Evolutionary conservation across 1,140 invertebrate species (phyloP), one percentile per base, ranked within the genome.

Genomic region (Solenopsis invicta): DNA sequence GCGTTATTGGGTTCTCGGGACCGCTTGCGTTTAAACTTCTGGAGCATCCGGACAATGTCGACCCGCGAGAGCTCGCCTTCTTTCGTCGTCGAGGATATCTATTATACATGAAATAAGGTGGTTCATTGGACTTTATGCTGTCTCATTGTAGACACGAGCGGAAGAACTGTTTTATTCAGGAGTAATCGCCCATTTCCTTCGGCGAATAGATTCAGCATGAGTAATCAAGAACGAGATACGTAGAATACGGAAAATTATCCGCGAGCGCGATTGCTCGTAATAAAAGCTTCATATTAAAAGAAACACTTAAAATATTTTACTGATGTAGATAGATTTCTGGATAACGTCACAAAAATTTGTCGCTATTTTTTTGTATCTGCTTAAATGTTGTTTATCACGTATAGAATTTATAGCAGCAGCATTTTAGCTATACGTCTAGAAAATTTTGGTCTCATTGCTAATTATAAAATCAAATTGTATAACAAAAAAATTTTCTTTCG

Each of bases 111-210:
- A 71, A 61, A 61, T 56, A 62, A 81, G 50, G 59, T 61, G 59
- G 78, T 72, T 81, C 52, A 41, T 81, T 45, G 66, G 48, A 56
- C 48, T 45, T 72, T 34, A 29, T 56, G 16, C 45, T 56, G 66
- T 45, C 21, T 81, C 78, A 24, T 37, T 37, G 34, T 56, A 18
- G 50, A 56, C 13, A 45, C 50, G 62, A 56, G 54, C 34, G 66
- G 45, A 81, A 72, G 66, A 13, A 72, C 37, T 72, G 50, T 81
- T 81, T 81, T 81, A 81, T 81, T 72, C 66, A 81, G 9, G 59
- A 81, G 66, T 54, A 81, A 81, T 81, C 67, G 50, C 16, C 48
- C 50, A 41, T 71, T 81, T 72, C 50, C 78, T 71, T 45, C 66
- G 50, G 21, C 18, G 37, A 64, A 6, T 45, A 45, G 21, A 81